phyloP scores from a whole-genome alignment of 2,797 vertebrate species.

The Benthosema pterotum region DNA sequence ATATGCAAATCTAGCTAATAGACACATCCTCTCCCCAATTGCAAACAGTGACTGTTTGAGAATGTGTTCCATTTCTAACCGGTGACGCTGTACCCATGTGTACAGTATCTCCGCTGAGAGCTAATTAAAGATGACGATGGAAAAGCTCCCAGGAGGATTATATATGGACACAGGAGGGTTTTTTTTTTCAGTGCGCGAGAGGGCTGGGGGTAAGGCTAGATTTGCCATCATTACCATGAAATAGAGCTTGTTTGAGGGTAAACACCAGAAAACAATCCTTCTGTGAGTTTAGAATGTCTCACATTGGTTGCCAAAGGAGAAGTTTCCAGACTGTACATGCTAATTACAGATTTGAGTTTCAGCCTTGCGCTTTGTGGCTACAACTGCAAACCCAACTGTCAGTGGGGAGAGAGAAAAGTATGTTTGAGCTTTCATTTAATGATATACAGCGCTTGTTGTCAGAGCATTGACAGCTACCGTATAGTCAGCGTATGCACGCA shows the following conservation, averaged over 20 bases:
- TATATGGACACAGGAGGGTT: conserved; percentile 7
- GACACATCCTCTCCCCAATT: background rate
- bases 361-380: too few species aligned
- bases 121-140: conserved; percentile 17
- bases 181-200: conserved; percentile 8
- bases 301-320: conserved; percentile 11
- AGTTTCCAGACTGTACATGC: conserved; percentile 6
- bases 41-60: background rate
- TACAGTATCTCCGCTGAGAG: background rate
- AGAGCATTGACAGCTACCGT: too few species aligned
- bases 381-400: background rate
- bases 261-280: conserved; percentile 1
- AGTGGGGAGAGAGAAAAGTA: too few species aligned
- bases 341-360: conserved; percentile 6
- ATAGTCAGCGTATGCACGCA: too few species aligned
- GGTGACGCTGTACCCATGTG: conserved; percentile 3
- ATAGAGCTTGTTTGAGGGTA: background rate
- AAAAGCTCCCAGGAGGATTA: conserved; percentile 9
- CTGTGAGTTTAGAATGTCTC: background rate
- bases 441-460: too few species aligned
- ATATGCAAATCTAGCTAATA: background rate
- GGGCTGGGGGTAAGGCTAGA: too few species aligned
- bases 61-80: background rate
- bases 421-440: too few species aligned
- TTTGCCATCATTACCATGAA: conserved; percentile 26